Evolutionary conservation across 2,113 vertebrate species (phyloP).

Genomic region (Typhlomys cinereus): DNA sequence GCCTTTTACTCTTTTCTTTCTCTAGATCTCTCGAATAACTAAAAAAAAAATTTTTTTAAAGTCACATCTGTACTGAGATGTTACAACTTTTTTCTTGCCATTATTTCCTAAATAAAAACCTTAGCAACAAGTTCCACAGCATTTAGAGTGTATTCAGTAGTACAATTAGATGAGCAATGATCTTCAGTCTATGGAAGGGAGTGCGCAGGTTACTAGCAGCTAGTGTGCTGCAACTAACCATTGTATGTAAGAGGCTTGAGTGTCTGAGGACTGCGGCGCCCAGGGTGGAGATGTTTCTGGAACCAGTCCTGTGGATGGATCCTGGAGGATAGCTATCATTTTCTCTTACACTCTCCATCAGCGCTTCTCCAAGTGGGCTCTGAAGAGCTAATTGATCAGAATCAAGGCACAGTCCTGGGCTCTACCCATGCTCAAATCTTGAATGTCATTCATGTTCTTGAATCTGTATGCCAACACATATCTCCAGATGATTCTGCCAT

Average conservation of each 20-base stretch:
- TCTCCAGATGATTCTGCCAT: not conserved
- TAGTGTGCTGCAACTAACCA: not conserved
- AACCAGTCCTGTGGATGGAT: too few species aligned
- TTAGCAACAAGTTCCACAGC: not conserved
- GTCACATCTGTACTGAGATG: not conserved
- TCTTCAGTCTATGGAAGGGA: too few species aligned
- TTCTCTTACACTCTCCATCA: not conserved
- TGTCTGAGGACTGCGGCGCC: not conserved
- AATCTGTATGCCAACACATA: not conserved
- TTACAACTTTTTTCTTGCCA: not conserved
- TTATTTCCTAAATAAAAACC: not conserved
- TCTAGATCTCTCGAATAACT: too few species aligned
- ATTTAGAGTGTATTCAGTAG: not conserved
- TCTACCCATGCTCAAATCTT: not conserved
- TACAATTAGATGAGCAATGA: too few species aligned
- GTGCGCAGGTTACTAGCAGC: not conserved
- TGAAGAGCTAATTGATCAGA: not conserved
- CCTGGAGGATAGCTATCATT: too few species aligned
- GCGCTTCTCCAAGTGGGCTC: not conserved
- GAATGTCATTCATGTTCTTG: not conserved
- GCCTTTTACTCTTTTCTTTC: too few species aligned
- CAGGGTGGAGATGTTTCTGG: not conserved
- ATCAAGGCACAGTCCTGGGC: not conserved
- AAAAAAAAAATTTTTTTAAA: not conserved
- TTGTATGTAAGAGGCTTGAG: not conserved